Evolutionary conservation across 2,797 vertebrate genomes (phyloP).

Genomic region (Sebastes miniatus): DNA sequence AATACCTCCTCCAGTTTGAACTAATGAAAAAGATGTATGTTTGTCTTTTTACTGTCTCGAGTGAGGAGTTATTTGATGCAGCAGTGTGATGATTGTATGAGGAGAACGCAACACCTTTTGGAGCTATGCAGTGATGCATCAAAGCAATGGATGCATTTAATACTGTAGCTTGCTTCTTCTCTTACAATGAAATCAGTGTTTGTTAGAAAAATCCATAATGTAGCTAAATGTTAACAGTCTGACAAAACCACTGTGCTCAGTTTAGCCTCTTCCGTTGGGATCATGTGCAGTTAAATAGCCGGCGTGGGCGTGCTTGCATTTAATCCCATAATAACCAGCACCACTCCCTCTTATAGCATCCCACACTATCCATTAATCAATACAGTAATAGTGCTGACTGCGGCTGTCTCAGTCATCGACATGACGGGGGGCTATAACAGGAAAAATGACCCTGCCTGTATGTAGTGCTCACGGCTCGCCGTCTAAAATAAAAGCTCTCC

Average conservation of each 20-base stretch:
- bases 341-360: conserved; percentile 43
- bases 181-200: neutral
- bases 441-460: conserved; percentile 53
- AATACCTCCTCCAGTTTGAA: neutral
- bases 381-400: conserved; percentile 79
- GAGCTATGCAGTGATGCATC: neutral
- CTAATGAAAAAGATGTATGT: neutral
- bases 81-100: neutral
- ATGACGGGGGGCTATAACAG: conserved; percentile 39
- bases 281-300: conserved; percentile 18
- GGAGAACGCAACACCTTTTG: neutral
- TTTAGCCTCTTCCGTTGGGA: conserved; percentile 17
- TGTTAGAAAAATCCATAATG: neutral
- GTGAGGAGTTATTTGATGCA: neutral
- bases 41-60: neutral
- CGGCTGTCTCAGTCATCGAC: conserved; percentile 44
- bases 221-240: neutral
- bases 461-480: conserved; percentile 24
- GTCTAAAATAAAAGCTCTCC: conserved; percentile 77
- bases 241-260: neutral
- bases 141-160: neutral
- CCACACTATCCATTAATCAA: conserved; percentile 70
- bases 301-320: conserved; percentile 39
- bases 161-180: neutral
- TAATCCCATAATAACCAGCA: conserved; percentile 65